phyloP scores from a whole-genome alignment of 2,888 invertebrate species.

The Cheilosia soror region DNA sequence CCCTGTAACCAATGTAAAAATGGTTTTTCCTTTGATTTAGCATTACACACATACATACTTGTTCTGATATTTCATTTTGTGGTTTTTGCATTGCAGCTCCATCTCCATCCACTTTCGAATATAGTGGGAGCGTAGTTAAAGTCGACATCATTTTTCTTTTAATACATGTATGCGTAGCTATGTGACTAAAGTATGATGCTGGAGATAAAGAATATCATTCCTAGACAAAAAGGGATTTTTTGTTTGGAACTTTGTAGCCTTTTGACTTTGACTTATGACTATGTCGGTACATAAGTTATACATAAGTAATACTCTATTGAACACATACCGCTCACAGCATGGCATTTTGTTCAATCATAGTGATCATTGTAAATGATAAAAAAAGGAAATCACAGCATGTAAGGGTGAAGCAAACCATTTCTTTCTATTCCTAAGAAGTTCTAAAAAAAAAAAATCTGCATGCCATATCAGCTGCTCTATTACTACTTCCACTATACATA shows the following conservation, averaged over 20 bases:
- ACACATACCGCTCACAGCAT: slow-evolving; percentile 65
- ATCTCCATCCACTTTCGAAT: neutral
- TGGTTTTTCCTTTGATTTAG: slow-evolving; percentile 58
- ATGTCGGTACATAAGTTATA: slow-evolving; percentile 4
- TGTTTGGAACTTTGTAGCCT: slow-evolving; percentile 30
- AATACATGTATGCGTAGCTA: neutral
- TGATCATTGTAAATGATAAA: slow-evolving; percentile 71
- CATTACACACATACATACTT: slow-evolving; percentile 29
- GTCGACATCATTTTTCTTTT: slow-evolving; percentile 45
- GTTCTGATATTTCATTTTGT: slow-evolving; percentile 35
- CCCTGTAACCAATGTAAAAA: slow-evolving; percentile 55
- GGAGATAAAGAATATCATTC: slow-evolving; percentile 41
- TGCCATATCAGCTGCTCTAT: slow-evolving; percentile 68
- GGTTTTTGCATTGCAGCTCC: slow-evolving; percentile 49
- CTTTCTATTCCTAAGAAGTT: slow-evolving; percentile 34
- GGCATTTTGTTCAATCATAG: slow-evolving; percentile 62
- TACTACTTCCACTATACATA: slow-evolving; percentile 45
- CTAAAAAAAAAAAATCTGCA: slow-evolving; percentile 55
- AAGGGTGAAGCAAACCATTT: slow-evolving; percentile 26
- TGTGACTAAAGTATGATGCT: slow-evolving; percentile 43
- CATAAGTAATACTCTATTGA: neutral
- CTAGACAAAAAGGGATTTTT: slow-evolving; percentile 19
- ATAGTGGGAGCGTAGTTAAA: slow-evolving; percentile 58
- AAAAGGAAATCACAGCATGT: slow-evolving; percentile 65
- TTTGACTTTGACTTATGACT: slow-evolving; percentile 52